Evolutionary conservation across 2,797 vertebrate species (phyloP).

Genomic region (Columba guinea): DNA sequence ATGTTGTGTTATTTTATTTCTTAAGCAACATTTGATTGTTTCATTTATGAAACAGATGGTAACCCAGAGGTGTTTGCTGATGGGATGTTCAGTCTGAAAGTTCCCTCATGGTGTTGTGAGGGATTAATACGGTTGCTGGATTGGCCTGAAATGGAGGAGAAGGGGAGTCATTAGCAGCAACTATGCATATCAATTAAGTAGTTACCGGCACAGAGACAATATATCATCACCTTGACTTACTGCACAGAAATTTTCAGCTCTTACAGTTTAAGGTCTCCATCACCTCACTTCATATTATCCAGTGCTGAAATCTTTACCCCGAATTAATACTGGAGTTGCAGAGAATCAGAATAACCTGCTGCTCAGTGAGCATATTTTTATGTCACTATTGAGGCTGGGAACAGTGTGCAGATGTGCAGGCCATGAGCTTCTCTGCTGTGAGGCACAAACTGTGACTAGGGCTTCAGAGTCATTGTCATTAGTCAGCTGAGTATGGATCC

Average conservation of each 20-base stretch:
- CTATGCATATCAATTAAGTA: not conserved
- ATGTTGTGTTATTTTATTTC: not conserved
- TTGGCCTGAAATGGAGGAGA: not conserved
- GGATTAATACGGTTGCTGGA: not conserved
- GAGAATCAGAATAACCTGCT: not conserved
- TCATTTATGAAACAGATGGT: conserved; percentile 1
- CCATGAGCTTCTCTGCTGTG: not conserved
- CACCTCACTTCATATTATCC: not conserved
- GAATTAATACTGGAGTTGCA: not conserved
- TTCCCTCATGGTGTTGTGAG: not conserved
- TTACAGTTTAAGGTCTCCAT: not conserved
- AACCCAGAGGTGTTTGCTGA: conserved; percentile 1
- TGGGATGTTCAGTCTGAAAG: not conserved
- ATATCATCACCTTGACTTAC: not conserved
- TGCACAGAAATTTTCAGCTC: not conserved
- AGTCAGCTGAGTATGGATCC: not conserved
- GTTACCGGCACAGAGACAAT: not conserved
- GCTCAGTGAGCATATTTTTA: not conserved
- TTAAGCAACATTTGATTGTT: not conserved
- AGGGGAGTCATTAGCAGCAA: not conserved
- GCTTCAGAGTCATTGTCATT: not conserved
- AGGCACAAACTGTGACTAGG: not conserved
- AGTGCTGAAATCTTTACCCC: not conserved
- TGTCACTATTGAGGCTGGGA: not conserved
- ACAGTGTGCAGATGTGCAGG: not conserved